Evolutionary conservation across 2,888 invertebrate species (phyloP), one percentile per base, ranked within the genome.

Genomic region (Drosophila anomelani): DNA sequence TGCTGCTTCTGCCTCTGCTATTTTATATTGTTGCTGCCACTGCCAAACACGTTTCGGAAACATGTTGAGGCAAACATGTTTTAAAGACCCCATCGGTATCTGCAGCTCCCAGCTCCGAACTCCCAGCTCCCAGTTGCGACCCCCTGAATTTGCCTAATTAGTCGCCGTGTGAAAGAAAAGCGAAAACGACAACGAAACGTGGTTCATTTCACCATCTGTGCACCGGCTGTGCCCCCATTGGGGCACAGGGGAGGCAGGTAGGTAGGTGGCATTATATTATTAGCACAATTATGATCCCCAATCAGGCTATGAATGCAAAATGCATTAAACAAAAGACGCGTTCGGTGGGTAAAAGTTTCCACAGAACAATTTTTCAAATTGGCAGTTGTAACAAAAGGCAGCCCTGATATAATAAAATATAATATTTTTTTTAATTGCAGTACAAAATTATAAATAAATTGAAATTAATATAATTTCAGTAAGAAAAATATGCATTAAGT

Each of bases 131-230:
- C 47, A 47, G 29, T n/a, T 47, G 26, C 64, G 29, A 57, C 62
- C 62, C 4, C 17, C 23, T 29, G 36, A 47, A 39, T 84, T 73
- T 82, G 85, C 88, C 88, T 88, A 84, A 84, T 84, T 84, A 83
- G 85, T 72, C 70, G 64, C 64, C 72, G 69, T 86, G 81, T 78
- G 84, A 86, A 86, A 82, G 87, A 82, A 82, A 82, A 84, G 81
- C 81, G 87, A 83, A 86, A 81, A 81, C 55, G 26, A 17, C 26
- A 58, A 47, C 80, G 83, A 67, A 79, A 82, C 77, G 67, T 67
- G 80, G 62, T 75, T 63, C 39, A 55, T 51, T 51, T 39, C 55
- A 60, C 55, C 59, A 60, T 55, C 38, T 39, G 59, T 20, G 38
- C 20, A 13, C 29, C 29, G 38, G 12, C 38, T 26, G 36, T 39